These are phyloP conservation scores for Phycodurus eques DNA, from an alignment of 2,113 vertebrate genomes.

Conservation along the genomic window DNA sequence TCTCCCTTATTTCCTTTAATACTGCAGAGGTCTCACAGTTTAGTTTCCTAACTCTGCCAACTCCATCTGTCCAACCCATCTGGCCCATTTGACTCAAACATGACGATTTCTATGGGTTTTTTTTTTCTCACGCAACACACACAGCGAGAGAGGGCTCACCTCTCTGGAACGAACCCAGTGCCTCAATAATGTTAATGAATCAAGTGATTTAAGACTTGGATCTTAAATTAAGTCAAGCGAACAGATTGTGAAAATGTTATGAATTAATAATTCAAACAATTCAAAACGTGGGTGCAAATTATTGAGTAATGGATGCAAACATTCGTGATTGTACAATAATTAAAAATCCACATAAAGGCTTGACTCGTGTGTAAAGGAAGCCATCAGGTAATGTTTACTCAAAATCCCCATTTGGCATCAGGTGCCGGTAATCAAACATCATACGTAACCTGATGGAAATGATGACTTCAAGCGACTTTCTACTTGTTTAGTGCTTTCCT, in stretches of 20 bases:
- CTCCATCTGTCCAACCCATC: slow-evolving; percentile 12
- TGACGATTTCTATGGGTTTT: background rate
- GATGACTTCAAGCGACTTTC: background rate
- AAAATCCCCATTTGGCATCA: background rate
- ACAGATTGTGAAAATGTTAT: slow-evolving; percentile 13
- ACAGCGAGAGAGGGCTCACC: background rate
- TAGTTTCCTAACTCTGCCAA: slow-evolving; percentile 8
- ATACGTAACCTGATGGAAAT: no score
- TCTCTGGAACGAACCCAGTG: slow-evolving; percentile 3
- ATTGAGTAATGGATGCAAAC: background rate
- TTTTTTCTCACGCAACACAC: background rate
- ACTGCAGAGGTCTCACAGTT: slow-evolving; percentile 24
- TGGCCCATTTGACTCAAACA: slow-evolving; percentile 8
- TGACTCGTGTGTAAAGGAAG: background rate
- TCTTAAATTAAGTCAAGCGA: slow-evolving; percentile 13
- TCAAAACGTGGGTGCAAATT: slow-evolving; percentile 3
- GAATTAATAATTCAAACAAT: slow-evolving; percentile 19
- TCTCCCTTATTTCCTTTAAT: slow-evolving; percentile 40
- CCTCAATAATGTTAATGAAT: slow-evolving; percentile 7
- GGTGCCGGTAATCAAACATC: background rate
- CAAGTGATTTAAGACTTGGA: slow-evolving; percentile 1
- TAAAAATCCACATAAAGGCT: background rate
- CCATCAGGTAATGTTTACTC: background rate
- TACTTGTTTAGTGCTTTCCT: no score
- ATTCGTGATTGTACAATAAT: background rate